Conservation (phyloP, 2,113 vertebrate species). For the Vulpes vulpes region DNA sequence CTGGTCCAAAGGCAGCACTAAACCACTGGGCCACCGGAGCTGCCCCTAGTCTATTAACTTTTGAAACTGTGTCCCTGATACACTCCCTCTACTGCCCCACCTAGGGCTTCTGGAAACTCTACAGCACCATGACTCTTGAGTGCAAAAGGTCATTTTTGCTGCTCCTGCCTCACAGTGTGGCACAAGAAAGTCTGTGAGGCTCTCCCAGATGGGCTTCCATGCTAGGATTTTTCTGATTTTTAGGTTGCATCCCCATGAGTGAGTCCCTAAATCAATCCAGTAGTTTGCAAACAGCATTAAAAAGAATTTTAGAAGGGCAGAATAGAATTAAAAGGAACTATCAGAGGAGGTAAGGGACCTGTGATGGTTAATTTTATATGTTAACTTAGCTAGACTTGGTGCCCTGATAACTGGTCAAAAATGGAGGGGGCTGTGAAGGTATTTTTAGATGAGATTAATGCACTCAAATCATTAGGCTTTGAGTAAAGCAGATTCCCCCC, state of each 20-base stretch:
- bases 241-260: background rate
- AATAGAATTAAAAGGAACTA: background rate
- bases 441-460: background rate
- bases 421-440: background rate
- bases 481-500: background rate
- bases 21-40: background rate
- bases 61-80: background rate
- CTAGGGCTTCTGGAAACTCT: background rate
- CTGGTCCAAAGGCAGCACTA: background rate
- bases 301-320: background rate
- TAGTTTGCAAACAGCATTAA: background rate
- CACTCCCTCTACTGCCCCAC: background rate
- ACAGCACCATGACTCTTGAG: background rate
- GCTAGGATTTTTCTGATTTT: background rate
- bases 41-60: background rate
- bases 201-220: background rate
- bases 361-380: background rate
- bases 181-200: background rate
- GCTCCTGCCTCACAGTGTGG: background rate
- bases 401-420: background rate
- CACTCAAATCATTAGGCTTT: background rate
- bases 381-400: background rate
- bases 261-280: background rate
- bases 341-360: background rate
- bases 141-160: background rate